Percentiles rank a stretch among this genome's conserved stretches.
These are phyloP conservation scores for Anser cygnoides DNA, from an alignment of 2,113 vertebrate species.

Conservation along the genomic window DNA sequence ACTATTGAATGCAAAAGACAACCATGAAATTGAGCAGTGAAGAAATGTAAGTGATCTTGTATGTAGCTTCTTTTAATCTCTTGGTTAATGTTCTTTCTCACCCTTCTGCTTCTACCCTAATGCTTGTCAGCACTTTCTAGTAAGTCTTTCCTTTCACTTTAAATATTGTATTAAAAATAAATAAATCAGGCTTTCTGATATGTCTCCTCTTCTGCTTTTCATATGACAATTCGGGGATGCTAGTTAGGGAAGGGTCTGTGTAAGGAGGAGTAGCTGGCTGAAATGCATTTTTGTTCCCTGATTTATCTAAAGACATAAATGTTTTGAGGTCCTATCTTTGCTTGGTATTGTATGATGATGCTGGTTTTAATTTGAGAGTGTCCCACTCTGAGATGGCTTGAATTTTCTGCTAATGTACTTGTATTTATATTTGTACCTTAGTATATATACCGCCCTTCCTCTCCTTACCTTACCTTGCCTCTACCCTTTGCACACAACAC, in stretches of 20 bases:
- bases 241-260: background rate
- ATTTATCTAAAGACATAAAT: background rate
- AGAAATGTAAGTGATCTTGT: background rate
- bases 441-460: too few species aligned
- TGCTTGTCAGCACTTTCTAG: background rate
- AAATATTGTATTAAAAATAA: background rate
- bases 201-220: background rate
- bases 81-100: background rate
- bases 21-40: background rate
- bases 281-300: background rate
- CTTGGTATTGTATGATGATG: background rate
- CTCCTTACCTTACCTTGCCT: background rate
- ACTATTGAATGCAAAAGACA: background rate
- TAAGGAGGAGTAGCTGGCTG: background rate
- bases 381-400: background rate
- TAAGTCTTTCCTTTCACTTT: background rate
- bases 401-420: background rate
- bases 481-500: background rate
- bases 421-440: background rate
- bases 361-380: background rate
- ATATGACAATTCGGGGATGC: background rate
- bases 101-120: background rate
- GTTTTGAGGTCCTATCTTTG: background rate
- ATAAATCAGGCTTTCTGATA: background rate
- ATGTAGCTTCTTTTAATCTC: background rate